These are phyloP conservation scores for Corynorhinus townsendii DNA, from an alignment of 2,113 vertebrate species.

Conservation along the genomic window DNA sequence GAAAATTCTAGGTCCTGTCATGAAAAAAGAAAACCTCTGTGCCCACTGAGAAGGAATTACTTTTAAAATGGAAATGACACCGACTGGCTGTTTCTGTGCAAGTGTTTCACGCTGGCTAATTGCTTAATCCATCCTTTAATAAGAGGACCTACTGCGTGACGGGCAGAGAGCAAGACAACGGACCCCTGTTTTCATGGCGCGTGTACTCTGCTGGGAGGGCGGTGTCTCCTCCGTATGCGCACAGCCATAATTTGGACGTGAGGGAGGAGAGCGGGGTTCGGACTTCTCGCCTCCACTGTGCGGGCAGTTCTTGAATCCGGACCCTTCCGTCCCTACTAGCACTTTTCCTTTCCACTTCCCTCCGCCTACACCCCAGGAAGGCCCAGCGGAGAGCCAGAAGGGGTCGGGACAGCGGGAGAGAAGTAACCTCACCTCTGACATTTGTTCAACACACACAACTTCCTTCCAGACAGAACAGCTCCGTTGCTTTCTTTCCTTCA, in stretches of 20 bases:
- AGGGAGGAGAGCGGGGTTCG: not conserved
- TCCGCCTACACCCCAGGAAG: not conserved
- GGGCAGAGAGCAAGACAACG: not conserved
- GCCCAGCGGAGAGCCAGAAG: not conserved
- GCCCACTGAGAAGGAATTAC: not conserved
- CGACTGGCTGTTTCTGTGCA: not conserved
- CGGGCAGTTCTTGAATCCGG: not conserved
- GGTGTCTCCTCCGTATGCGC: not conserved
- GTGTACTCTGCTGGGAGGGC: not conserved
- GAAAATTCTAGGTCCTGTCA: not conserved
- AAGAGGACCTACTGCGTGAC: not conserved
- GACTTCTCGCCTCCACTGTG: not conserved
- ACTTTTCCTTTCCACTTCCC: not conserved
- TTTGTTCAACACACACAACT: not conserved
- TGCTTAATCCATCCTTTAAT: not conserved
- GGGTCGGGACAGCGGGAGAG: not conserved
- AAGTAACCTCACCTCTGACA: not conserved
- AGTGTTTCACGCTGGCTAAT: not conserved
- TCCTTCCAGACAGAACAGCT: conserved; percentile 32
- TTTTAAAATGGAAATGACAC: not conserved
- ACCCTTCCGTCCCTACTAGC: not conserved
- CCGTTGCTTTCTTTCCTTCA: not conserved
- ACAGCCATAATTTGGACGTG: not conserved
- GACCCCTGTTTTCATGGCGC: not conserved
- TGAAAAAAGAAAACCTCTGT: not conserved